Percentiles rank a stretch among this genome's conserved stretches.
phyloP scores from a whole-genome alignment of 1,140 invertebrate species.

The Temnothorax longispinosus region DNA sequence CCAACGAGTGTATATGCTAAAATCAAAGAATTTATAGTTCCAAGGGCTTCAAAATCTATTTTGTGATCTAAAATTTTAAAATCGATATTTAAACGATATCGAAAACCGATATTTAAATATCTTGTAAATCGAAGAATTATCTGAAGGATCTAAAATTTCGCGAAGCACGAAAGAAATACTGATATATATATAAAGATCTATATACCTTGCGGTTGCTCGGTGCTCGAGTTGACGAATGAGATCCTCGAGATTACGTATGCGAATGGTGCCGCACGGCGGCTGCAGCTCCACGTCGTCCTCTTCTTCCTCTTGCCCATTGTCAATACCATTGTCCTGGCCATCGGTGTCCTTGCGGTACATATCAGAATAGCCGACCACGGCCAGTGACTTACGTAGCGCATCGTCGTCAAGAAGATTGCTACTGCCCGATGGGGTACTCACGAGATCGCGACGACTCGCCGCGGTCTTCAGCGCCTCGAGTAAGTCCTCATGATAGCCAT shows the following conservation, averaged over 20 bases:
- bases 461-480: constrained; percentile 94
- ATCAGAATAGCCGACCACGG: constrained; percentile 89
- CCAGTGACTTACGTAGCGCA: constrained; percentile 88
- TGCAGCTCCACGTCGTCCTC: constrained; percentile 90
- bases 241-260: constrained; percentile 96
- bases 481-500: constrained; percentile 97
- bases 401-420: constrained; percentile 88
- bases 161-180: not conserved
- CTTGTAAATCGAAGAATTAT: not conserved
- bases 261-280: constrained; percentile 90
- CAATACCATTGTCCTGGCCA: constrained; percentile 86
- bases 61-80: not conserved
- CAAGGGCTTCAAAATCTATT: not conserved
- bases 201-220: constrained; percentile 89
- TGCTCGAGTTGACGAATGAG: constrained; percentile 96
- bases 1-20: not conserved
- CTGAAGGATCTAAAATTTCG: not conserved
- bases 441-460: constrained; percentile 89
- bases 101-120: not conserved
- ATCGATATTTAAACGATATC: not conserved
- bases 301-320: constrained; percentile 86
- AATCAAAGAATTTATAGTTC: not conserved
- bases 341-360: constrained; percentile 87
- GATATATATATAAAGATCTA: not conserved
- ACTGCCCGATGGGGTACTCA: constrained; percentile 88